Evolutionary conservation across 2,113 vertebrate genomes (phyloP), one percentile per base, ranked within the genome.

Genomic region (Poicephalus meyeri): DNA sequence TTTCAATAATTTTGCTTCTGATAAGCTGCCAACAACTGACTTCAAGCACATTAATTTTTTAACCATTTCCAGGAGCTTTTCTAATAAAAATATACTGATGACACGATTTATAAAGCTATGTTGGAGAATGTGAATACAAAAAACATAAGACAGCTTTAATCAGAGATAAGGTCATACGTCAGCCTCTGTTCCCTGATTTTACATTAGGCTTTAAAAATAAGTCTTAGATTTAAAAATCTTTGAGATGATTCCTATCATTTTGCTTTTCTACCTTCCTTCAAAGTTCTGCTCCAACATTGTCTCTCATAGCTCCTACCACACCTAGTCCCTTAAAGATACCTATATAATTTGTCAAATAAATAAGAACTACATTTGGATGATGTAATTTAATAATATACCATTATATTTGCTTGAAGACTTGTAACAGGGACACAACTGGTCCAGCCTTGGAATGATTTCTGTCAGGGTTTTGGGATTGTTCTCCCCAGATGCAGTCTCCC

Each of bases 121-220:
- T 11, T 37, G 41, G 52, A 61, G 72, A 78, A 61, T 3, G 23
- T 4, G 5, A 53, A 50, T 66, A 41, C 1, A 6, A 71, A 73
- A 64, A 17, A 42, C 9, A 26, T 0, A 26, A 7, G 35, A 24
- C 18, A 69, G 66, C 23, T 79, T 65, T 47, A 35, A 53, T 16
- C 49, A 53, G n/a, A 65, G 19, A 13, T 2, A 50, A 60, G 3
- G 16, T 50, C 14, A 20, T 3, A 25, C 0, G 0, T 14, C n/a
- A 91, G 24, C 21, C 5, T 66, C 55, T n/a, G 20, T 12, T 18
- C 26, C 16, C 28, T 25, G 15, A 25, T 35, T 90, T 79, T 25
- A 61, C 26, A 11, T 76, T 7, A 29, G n/a, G 19, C 24, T 49
- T 37, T 28, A 58, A 53, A 24, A 46, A 58, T 14, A 11, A 56